Percentiles rank a stretch among this genome's conserved stretches.
phyloP scores from a whole-genome alignment of 2,888 invertebrate genomes.

The Lycophotia porphyrea region DNA sequence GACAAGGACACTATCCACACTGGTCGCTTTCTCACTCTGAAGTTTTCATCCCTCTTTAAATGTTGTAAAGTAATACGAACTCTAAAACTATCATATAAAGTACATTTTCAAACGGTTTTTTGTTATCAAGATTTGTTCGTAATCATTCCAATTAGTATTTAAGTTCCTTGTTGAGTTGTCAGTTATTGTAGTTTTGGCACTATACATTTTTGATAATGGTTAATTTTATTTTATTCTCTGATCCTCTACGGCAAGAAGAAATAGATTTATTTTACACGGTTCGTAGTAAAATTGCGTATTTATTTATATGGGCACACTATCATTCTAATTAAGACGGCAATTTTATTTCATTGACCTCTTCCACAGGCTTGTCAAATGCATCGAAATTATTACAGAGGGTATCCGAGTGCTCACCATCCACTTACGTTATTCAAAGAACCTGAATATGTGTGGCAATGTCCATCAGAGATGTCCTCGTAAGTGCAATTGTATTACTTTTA shows the following conservation, averaged over 20 bases:
- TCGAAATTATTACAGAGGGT: conserved; percentile 90
- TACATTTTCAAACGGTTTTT: too few relatives aligned
- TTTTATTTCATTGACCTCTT: neutral
- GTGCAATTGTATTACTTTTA: conserved; percentile 30
- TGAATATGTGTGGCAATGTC: conserved; percentile 87
- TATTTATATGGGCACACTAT: neutral
- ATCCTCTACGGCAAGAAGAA: conserved; percentile 80
- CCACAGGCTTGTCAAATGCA: conserved; percentile 69
- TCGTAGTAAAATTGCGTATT: conserved; percentile 23
- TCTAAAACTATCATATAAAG: too few relatives aligned
- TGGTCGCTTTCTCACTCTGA: too few relatives aligned
- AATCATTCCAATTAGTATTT: too few relatives aligned
- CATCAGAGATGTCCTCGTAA: conserved; percentile 85
- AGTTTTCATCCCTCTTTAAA: too few relatives aligned
- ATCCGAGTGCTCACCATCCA: conserved; percentile 89
- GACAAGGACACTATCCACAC: too few relatives aligned
- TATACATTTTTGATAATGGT: conserved; percentile 71
- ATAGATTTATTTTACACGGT: conserved; percentile 81
- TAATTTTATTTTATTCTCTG: conserved; percentile 78
- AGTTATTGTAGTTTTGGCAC: neutral
- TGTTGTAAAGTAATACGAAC: too few relatives aligned
- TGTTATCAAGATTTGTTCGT: too few relatives aligned
- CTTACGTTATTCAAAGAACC: conserved; percentile 87
- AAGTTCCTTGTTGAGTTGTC: too few relatives aligned
- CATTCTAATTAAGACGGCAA: neutral